Base-by-base conservation (phyloP, 2,797 vertebrate species). In the Channa striata region DNA sequence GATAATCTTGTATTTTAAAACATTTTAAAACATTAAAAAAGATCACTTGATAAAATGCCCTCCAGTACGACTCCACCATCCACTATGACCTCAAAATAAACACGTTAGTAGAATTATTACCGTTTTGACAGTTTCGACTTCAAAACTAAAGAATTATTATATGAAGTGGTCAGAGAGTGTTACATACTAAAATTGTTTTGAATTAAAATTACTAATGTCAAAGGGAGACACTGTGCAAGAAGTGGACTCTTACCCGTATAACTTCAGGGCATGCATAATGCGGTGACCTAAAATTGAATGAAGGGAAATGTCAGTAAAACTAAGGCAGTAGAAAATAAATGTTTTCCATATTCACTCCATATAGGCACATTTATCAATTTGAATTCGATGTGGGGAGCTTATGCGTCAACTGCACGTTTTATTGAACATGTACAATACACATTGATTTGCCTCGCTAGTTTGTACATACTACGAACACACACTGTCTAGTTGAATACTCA, bases 261-360 rank as follows among this genome's bases (percentile, higher is more conserved):
- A 99, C 97, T 92, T 99, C 97, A 50, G 98, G 98, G 85, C 98
- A 99, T 81, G 98, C 98, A 39, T 99, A 99, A 93, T 99, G 98
- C 21, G 98, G 98, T 57, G 98, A 99, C 87, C 98, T 99, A 91
- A 80, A 90, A 93, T 61, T 11, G 76, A 63, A 85, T 11, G 76
- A 63, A 85, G 6, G 56, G 25, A 39, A 54, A 48, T 17, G 10
- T 14, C 5, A 23, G 8, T 30, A 19, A 57, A 66, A 23, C 8
- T 17, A 54, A 53, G 25, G 13, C 11, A 36, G 1, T 39, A 50
- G 4, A 25, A 51, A 5, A 8, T 11, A 23, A 25, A 5, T 50
- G 11, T 21, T 11, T 10, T 36, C 12, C 19, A 61, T 39, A 8
- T 2, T 13, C 8, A 74, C 8, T 67, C 53, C 46, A 51, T 46